Conservation (phyloP, 2,797 vertebrate genomes). For the Decapterus maruadsi region DNA sequence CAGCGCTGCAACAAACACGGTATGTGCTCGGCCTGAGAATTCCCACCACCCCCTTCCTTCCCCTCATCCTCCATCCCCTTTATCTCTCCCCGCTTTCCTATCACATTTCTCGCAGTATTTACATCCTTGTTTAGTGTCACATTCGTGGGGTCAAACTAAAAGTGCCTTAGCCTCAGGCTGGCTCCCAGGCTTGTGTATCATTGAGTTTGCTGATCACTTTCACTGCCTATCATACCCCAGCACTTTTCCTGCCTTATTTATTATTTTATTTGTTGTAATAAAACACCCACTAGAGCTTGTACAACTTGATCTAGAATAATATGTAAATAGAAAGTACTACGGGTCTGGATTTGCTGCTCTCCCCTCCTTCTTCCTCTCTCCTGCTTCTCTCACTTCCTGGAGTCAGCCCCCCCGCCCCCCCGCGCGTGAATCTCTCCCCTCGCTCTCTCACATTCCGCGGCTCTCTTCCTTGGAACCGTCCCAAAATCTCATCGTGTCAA, state of each 20-base stretch:
- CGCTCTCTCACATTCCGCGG: constrained; percentile 35
- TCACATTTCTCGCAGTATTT: constrained; percentile 63
- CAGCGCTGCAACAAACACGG: constrained; percentile 51
- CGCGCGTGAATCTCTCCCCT: neutral
- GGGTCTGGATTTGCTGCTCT: constrained; percentile 39
- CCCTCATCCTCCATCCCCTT: neutral
- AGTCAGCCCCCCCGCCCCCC: neutral
- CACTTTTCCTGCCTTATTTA: constrained; percentile 35
- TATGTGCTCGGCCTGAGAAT: constrained; percentile 62
- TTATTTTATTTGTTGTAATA: constrained; percentile 61
- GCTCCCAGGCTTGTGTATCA: constrained; percentile 75
- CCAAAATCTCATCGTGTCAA: constrained; percentile 86
- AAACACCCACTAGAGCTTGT: constrained; percentile 66
- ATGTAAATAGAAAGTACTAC: constrained; percentile 71
- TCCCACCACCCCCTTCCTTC: neutral
- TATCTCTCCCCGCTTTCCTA: constrained; percentile 17
- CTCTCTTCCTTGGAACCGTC: constrained; percentile 80
- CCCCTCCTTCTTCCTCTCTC: constrained; percentile 7
- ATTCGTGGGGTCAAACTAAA: constrained; percentile 74
- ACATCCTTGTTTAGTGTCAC: constrained; percentile 80
- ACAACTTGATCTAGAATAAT: constrained; percentile 65
- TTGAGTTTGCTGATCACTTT: constrained; percentile 74
- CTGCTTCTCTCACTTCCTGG: constrained; percentile 20
- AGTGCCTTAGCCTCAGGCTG: constrained; percentile 73
- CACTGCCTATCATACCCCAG: constrained; percentile 48